phyloP scores from a whole-genome alignment of 2,797 vertebrate species.

The Notolabrus celidotus region DNA sequence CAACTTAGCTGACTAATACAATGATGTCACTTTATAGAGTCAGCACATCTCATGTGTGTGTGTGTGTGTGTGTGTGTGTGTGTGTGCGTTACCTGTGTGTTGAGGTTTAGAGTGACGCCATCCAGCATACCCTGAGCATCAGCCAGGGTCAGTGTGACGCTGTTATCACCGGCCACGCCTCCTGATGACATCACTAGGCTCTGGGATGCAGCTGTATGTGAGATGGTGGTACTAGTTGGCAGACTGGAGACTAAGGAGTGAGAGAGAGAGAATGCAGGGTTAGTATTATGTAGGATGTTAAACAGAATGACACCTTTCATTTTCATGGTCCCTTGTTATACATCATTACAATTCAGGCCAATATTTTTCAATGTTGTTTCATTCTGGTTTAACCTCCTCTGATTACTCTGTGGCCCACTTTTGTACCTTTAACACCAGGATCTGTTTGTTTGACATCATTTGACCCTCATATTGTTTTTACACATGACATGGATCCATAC shows the following conservation, averaged over 20 bases:
- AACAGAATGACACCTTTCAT: too few relatives aligned
- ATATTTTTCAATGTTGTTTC: too few relatives aligned
- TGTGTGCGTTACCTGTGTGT: constrained; percentile 83
- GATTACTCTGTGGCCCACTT: too few relatives aligned
- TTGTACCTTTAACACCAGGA: too few relatives aligned
- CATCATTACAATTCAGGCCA: too few relatives aligned
- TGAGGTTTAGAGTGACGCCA: constrained; percentile 92
- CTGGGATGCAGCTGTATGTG: constrained; percentile 88
- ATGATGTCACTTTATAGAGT: not conserved
- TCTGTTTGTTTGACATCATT: too few relatives aligned
- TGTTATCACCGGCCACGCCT: constrained; percentile 90
- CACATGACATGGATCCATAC: too few relatives aligned
- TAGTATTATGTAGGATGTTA: not conserved
- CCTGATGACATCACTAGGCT: constrained; percentile 95
- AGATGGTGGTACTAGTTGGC: constrained; percentile 86
- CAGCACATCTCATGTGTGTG: not conserved
- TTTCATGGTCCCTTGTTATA: too few relatives aligned
- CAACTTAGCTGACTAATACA: too few relatives aligned
- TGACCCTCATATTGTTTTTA: too few relatives aligned
- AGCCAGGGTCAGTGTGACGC: constrained; percentile 94
- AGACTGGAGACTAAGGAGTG: constrained; percentile 83
- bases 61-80: too few relatives aligned
- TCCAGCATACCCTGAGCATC: constrained; percentile 96
- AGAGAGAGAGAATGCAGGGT: not conserved
- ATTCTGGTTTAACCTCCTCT: too few relatives aligned